Evolutionary conservation across 2,113 vertebrate genomes (phyloP).

Genomic region (Cebidichthys violaceus): DNA sequence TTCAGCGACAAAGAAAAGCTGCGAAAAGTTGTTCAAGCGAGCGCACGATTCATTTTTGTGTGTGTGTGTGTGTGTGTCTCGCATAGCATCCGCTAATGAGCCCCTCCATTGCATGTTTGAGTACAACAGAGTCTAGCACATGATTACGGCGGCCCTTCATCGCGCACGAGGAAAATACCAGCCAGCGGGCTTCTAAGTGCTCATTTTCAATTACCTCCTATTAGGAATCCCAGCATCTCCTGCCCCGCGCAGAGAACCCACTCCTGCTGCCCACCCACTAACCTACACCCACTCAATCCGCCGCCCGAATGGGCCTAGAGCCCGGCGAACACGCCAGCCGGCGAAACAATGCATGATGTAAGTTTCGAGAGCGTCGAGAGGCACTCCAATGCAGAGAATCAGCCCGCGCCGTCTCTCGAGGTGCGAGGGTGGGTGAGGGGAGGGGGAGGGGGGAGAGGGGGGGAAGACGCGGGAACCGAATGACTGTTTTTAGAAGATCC

Average conservation of each 20-base stretch:
- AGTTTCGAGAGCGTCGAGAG: constrained; percentile 72
- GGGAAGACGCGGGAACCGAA: constrained; percentile 60
- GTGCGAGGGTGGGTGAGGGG: constrained; percentile 23
- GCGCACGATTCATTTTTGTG: background rate
- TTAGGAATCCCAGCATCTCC: constrained; percentile 74
- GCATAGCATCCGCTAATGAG: constrained; percentile 45
- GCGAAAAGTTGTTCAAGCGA: constrained; percentile 11
- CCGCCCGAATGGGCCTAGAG: constrained; percentile 65
- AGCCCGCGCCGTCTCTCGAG: constrained; percentile 59
- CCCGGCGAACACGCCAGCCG: constrained; percentile 49
- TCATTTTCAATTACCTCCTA: constrained; percentile 80
- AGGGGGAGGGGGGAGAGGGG: too few relatives aligned
- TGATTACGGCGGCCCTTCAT: constrained; percentile 62
- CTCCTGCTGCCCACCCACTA: constrained; percentile 76
- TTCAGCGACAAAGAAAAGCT: constrained; percentile 6
- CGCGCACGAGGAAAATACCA: constrained; percentile 40
- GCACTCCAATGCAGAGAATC: constrained; percentile 63
- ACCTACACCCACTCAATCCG: constrained; percentile 73
- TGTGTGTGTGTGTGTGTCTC: constrained; percentile 17
- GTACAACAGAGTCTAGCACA: constrained; percentile 64
- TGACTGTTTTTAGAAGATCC: constrained; percentile 79
- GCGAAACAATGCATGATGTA: constrained; percentile 73
- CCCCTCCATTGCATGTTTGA: constrained; percentile 13
- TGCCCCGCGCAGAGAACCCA: constrained; percentile 64
- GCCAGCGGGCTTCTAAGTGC: constrained; percentile 65